Base-by-base conservation (phyloP, 2,888 invertebrate species). In the Pecten maximus region DNA sequence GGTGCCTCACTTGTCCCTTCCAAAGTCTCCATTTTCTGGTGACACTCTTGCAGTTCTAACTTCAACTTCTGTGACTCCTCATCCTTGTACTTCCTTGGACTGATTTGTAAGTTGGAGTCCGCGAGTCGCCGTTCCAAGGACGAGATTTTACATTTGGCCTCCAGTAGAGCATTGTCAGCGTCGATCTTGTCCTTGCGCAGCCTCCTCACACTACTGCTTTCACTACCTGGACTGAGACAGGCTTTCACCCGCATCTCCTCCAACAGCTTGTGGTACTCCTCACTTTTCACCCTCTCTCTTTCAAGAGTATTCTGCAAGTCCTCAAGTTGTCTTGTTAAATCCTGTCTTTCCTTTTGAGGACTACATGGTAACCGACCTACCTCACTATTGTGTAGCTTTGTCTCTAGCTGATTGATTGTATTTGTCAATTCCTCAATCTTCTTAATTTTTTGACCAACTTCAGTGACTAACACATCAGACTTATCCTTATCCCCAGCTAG, bases 141-240 rank as follows among this genome's bases (percentile, higher is more conserved):
- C 2, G 89, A 88, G 16, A 94, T 91, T 48, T 92, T 92, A 54
- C 90, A 93, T 48, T 91, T 92, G 6, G 94, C 94, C 48, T 93
- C 93, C n/a, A 93, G 93, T 23, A 94, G 90, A 2, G 93, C 90
- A 91, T 94, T 94, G 48, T 94, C 94, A 10, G 91, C 89, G 40
- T 94, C 93, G 28, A 95, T 94, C 89, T 95, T 95, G 40, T 93
- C 94, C 89, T 93, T 94, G 60, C 94, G 91, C 23, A 94, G 74
- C 74, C 92, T 92, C 10, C 94, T 44, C 16, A 92, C 92, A 35
- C 92, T 91, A 6, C 89, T 91, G 40, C 90, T 92, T 40, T 90
- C 89, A 74, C 91, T 92, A 40, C 92, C 91, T 0, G 93, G 93
- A 91, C 93, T 93, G 3, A 92, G 91, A 89, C 91, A 88, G 50